Evolutionary conservation across 1,140 invertebrate genomes (phyloP).

Genomic region (Drosophila sucinea): DNA sequence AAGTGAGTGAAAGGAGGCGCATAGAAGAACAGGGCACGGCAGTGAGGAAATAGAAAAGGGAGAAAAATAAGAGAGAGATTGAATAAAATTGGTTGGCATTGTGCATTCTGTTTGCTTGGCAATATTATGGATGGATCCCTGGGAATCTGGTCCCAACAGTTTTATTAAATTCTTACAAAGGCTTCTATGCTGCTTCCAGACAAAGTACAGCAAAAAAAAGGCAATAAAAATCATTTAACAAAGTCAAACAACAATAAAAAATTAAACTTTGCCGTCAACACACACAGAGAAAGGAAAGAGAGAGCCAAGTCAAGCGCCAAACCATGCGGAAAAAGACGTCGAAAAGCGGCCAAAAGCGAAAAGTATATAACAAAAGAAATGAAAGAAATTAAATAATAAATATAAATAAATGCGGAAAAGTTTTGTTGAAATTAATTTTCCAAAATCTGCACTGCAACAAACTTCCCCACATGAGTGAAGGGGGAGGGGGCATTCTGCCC

Average conservation of each 20-base stretch:
- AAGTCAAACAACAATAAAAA: conserved; percentile 81
- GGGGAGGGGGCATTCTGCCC: neutral
- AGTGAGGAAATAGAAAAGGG: neutral
- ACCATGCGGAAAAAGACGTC: conserved; percentile 61
- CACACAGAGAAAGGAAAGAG: conserved; percentile 37
- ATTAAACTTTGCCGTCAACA: conserved; percentile 80
- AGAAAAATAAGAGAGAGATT: neutral
- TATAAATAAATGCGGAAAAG: conserved; percentile 69
- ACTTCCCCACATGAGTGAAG: conserved; percentile 35
- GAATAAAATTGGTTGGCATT: conserved; percentile 51
- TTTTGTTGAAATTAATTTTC: conserved; percentile 72
- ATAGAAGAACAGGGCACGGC: neutral
- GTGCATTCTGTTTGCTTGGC: conserved; percentile 71
- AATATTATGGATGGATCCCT: conserved; percentile 45
- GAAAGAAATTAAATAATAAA: conserved; percentile 77
- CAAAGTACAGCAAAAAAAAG: conserved; percentile 32
- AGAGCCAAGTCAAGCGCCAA: conserved; percentile 29
- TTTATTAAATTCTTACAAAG: conserved; percentile 81
- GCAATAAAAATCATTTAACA: conserved; percentile 82
- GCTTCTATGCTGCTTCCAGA: conserved; percentile 36
- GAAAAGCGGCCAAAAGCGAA: conserved; percentile 29
- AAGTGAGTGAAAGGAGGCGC: neutral
- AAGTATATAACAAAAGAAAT: conserved; percentile 61
- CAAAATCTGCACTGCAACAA: conserved; percentile 40
- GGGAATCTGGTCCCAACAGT: conserved; percentile 57